Evolutionary conservation across 2,797 vertebrate species (phyloP), one percentile per base, ranked within the genome.

Genomic region (Enteromius paludinosus): DNA sequence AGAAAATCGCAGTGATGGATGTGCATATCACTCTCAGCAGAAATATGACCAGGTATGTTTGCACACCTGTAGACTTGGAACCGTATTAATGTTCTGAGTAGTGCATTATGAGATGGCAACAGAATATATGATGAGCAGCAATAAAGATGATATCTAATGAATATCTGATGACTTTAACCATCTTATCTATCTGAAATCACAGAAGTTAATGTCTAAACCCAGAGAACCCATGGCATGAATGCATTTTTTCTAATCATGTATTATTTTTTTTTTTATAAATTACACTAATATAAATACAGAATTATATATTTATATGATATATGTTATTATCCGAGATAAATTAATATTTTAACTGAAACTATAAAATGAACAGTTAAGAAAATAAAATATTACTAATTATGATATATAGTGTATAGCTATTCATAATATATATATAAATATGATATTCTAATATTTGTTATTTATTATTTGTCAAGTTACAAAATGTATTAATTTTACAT

Each of bases 51-150:
- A 43, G 49, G 35, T 23, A 5, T 69, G 81, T 70, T 83, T 83
- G 65, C 49, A 47, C 73, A 83, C 73, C 81, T 83, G 81, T 77
- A 61, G 62, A 61, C 28, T 54, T 77, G 28, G 64, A 82, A 41
- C 23, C 45, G 30, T 41, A 30, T 23, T 9, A 68, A 65, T 38
- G n/a, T 17, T 62, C n/a, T 38, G 43, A 17, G 20, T 5, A 38
- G 56, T 73, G 56, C 69, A 25, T 49, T 64, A 49, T 81, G 79
- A 47, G 70, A 66, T 28, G 3, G 3, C 14, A 49, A 54, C 30
- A 43, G 45, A 23, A 47, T 41, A 49, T 12, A 81, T 12, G 14
- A 81, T 2, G 62, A 28, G 45, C 69, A 64, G 69, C n/a, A 72
- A 73, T 73, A 74, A 74, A 81, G 43, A 81, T 66, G 1, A 30